A percentile compares a stretch with the other conserved stretches of the same genome.
These are phyloP conservation scores for Hybognathus amarus DNA, from an alignment of 2,797 vertebrate species.

Conservation along the genomic window DNA sequence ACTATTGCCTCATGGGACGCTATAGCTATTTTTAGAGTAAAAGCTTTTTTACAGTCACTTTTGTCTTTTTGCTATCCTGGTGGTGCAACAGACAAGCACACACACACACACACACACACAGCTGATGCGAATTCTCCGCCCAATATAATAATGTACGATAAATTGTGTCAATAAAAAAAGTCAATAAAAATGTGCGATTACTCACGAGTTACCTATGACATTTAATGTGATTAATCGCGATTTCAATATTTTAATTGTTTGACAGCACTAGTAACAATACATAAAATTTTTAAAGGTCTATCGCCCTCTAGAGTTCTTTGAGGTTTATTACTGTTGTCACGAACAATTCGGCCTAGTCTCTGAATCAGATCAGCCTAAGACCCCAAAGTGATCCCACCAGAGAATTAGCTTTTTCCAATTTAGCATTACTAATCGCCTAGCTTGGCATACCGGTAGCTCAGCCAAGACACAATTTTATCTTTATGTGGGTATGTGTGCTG, in stretches of 20 bases:
- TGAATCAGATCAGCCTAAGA: not conserved
- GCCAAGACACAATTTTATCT: too few relatives aligned
- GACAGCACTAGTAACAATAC: not conserved
- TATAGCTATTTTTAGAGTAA: not conserved
- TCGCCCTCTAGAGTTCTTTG: not conserved
- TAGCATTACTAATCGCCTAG: too few relatives aligned
- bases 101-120: too few relatives aligned
- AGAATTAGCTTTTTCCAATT: too few relatives aligned
- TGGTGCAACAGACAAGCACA: not conserved
- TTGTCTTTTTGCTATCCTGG: not conserved
- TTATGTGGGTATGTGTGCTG: not conserved
- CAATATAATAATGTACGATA: too few relatives aligned
- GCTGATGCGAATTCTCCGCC: too few relatives aligned
- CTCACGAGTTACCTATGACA: too few relatives aligned
- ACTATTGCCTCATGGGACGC: not conserved
- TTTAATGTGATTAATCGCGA: too few relatives aligned
- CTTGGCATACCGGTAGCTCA: too few relatives aligned
- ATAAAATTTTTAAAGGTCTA: not conserved
- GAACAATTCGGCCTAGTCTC: not conserved
- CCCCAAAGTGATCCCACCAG: not conserved
- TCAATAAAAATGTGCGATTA: too few relatives aligned
- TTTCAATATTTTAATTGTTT: too few relatives aligned
- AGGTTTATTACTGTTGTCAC: not conserved
- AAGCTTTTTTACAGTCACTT: not conserved
- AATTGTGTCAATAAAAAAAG: too few relatives aligned